Base-by-base conservation (phyloP, 2,797 vertebrate genomes). In the Eulemur albifrons region DNA sequence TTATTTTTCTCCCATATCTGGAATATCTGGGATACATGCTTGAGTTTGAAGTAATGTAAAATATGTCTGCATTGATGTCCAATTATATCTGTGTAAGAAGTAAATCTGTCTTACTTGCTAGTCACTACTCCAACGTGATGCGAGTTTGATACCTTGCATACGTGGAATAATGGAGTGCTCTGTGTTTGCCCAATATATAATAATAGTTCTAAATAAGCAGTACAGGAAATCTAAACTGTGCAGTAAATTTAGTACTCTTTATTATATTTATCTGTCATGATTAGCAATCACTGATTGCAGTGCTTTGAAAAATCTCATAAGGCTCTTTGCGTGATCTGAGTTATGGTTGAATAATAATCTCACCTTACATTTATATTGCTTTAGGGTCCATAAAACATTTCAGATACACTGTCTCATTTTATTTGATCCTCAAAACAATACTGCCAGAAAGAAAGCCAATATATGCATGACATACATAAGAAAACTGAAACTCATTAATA, bases 361-460 rank as follows among this genome's bases (percentile, higher is more conserved):
- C 61, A 63, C 5, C 30, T 61, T 92, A 40, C 15, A 63, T 80
- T 94, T 94, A 80, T 38, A 59, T 70, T 75, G 38, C 12, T 92
- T 65, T 81, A 70, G 38, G 30, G 13, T 65, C 15, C 59, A 94
- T 75, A 92, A 93, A 67, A 83, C 45, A 82, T 90, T 95, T 77
- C 40, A 86, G 45, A 79, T 67, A 81, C 25, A 82, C 70, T 59
- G 76, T n/a, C 35, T 87, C 27, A 57, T 48, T 89, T 88, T 85
- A 81, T 94, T 92, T 85, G 38, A 81, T 54, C 6, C 23, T 88
- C 35, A 76, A 80, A 70, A 85, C n/a, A 75, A 76, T 43, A 43
- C 21, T 82, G 30, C 38, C 45, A 88, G 59, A 89, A 80, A 57
- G 23, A 76, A 35, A 54, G 45, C 4, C 45, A 67, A 27, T 45